These are phyloP conservation scores for Hassar affinis DNA, from an alignment of 2,113 vertebrate genomes.

Conservation along the genomic window DNA sequence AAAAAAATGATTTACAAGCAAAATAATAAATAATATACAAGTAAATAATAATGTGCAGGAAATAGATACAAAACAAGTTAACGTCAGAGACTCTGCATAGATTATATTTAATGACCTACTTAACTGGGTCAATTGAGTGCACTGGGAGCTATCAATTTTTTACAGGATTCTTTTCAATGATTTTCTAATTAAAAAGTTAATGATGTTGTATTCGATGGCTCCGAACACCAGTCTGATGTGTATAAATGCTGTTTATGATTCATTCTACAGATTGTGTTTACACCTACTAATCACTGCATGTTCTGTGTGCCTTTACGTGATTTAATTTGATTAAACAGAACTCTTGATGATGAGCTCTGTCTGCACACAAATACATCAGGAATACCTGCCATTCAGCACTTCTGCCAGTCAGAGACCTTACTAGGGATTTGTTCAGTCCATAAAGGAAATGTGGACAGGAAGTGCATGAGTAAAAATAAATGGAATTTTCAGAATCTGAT, in stretches of 20 bases:
- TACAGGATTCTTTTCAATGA: neutral
- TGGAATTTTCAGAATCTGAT: too few species aligned
- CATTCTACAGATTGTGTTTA: neutral
- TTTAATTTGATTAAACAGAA: neutral
- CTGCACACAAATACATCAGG: neutral
- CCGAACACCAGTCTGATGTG: neutral
- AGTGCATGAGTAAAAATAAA: neutral
- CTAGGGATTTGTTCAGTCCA: neutral
- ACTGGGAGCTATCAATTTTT: neutral
- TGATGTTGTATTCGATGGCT: neutral
- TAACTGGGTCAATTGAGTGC: too few species aligned
- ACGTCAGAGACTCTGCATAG: neutral
- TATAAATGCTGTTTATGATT: neutral
- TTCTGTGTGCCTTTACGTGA: neutral
- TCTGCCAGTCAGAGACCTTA: neutral
- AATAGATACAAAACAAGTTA: neutral
- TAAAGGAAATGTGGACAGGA: neutral
- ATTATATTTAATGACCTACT: neutral
- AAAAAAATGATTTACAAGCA: too few species aligned
- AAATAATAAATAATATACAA: neutral
- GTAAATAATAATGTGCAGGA: neutral
- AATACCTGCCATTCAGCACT: neutral
- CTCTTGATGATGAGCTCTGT: neutral
- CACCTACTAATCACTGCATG: neutral
- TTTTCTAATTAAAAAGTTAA: neutral